phyloP scores from a whole-genome alignment of 2,113 vertebrate genomes.

The Neotoma lepida region DNA sequence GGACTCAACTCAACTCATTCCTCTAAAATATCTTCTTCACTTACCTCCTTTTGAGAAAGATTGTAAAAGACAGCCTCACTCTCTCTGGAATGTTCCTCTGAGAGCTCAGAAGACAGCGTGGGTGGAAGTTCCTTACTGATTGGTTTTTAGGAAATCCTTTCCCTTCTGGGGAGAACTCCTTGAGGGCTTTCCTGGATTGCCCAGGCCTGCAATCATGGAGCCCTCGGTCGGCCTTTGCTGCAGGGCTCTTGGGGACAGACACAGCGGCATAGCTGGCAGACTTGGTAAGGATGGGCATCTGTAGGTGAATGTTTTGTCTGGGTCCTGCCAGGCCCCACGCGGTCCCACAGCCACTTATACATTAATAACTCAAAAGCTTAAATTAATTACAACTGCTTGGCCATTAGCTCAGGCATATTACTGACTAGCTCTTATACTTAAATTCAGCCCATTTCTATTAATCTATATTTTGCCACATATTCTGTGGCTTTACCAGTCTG shows the following conservation, averaged over 20 bases:
- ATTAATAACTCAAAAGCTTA: no score
- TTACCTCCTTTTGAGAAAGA: background rate
- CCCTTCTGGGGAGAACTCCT: background rate
- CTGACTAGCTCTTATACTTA: no score
- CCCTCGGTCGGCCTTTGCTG: background rate
- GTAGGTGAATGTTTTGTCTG: no score
- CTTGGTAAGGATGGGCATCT: background rate
- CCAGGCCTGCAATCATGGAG: background rate
- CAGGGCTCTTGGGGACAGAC: background rate
- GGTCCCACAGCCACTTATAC: no score
- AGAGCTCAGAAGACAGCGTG: background rate
- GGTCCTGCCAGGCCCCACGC: no score
- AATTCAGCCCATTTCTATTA: no score
- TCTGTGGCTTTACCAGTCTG: no score
- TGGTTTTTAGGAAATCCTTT: background rate
- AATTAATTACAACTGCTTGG: no score
- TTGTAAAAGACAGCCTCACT: background rate
- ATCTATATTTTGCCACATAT: no score
- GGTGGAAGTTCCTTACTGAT: background rate
- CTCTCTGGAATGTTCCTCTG: background rate
- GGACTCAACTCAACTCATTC: background rate
- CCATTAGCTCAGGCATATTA: no score
- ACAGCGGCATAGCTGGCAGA: background rate
- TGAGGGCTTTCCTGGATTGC: fast-evolving
- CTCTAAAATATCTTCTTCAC: background rate